Conservation (phyloP, 2,797 vertebrate genomes). For the Alauda arvensis region DNA sequence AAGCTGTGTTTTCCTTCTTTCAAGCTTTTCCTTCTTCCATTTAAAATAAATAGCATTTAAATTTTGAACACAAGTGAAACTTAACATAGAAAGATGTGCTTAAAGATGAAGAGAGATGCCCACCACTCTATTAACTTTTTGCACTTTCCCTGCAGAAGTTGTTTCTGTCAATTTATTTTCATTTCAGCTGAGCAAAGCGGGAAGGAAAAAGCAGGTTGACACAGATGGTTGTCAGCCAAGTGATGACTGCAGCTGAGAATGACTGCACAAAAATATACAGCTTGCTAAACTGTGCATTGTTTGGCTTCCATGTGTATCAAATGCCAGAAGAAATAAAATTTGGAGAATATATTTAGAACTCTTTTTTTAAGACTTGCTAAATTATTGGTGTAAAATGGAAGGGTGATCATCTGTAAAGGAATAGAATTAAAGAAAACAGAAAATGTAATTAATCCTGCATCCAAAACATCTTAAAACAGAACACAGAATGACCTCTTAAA, state of each 20-base stretch:
- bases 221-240: conserved; percentile 57
- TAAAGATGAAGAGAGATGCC: neutral
- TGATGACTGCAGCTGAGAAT: conserved; percentile 50
- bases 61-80: conserved; percentile 5
- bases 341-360: conserved; percentile 50
- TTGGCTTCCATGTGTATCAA: conserved; percentile 32
- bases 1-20: neutral
- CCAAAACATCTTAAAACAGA: neutral
- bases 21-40: neutral
- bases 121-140: neutral
- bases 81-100: neutral
- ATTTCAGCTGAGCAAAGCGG: conserved; percentile 38
- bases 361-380: conserved; percentile 29
- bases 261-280: conserved; percentile 46
- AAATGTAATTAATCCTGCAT: neutral
- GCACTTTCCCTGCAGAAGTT: conserved; percentile 5
- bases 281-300: conserved; percentile 44
- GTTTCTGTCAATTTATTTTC: conserved; percentile 49
- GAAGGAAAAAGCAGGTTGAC: conserved; percentile 48
- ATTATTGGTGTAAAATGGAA: conserved; percentile 29
- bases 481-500: neutral
- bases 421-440: neutral
- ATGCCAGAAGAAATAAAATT: conserved; percentile 51
- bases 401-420: neutral
- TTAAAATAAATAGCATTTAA: conserved; percentile 14